These are phyloP conservation scores for Dynastes tityus DNA, from an alignment of 2,888 invertebrate genomes.

Conservation along the genomic window DNA sequence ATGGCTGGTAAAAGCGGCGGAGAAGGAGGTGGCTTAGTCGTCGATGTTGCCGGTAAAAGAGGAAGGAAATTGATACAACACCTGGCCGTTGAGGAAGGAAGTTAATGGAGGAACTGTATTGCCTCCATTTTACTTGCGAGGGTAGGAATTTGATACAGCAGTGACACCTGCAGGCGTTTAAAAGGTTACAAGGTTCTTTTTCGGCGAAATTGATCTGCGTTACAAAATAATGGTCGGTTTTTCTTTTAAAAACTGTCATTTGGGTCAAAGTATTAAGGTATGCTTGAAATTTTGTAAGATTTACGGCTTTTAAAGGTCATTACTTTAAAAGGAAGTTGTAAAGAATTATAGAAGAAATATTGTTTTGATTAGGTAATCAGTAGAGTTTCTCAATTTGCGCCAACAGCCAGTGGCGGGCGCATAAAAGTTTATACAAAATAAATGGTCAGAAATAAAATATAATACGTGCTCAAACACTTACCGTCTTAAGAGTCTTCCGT, in stretches of 20 bases:
- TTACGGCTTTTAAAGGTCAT: too few relatives aligned
- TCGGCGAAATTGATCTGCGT: background rate
- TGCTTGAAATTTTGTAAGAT: too few relatives aligned
- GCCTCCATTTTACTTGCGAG: background rate
- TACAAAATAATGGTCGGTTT: background rate
- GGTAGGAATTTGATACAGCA: background rate
- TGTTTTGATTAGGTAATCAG: too few relatives aligned
- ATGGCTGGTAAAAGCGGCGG: background rate
- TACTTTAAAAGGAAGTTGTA: too few relatives aligned
- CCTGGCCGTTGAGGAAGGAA: conserved; percentile 9
- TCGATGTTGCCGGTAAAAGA: background rate
- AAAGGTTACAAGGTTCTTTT: background rate
- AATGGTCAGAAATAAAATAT: too few relatives aligned
- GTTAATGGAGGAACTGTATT: conserved; percentile 23
- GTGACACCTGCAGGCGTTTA: conserved; percentile 3
- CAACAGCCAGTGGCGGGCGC: too few relatives aligned
- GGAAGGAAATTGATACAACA: conserved; percentile 22
- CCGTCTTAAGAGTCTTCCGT: too few relatives aligned
- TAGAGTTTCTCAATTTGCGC: too few relatives aligned
- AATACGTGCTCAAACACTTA: too few relatives aligned
- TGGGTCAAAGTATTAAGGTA: too few relatives aligned
- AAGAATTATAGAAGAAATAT: too few relatives aligned
- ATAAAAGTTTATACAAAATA: too few relatives aligned
- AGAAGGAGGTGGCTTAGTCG: background rate
- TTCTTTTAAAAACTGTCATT: background rate